phyloP scores from a whole-genome alignment of 2,888 invertebrate genomes.

The Mythimna albipuncta region DNA sequence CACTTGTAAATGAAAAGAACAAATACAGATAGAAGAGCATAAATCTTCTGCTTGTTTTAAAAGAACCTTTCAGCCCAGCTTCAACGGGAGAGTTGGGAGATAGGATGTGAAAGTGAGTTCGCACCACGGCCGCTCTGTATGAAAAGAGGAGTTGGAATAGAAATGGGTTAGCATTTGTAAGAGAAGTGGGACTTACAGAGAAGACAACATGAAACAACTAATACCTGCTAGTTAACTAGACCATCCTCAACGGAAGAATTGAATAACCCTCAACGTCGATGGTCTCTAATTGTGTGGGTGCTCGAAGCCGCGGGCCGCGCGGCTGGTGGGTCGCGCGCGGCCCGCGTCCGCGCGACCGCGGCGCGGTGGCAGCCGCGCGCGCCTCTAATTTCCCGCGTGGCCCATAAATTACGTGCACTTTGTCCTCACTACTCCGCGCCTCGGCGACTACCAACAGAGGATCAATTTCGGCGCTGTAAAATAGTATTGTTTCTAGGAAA shows the following conservation, averaged over 20 bases:
- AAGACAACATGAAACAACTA: not conserved
- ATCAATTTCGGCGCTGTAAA: conserved; percentile 46
- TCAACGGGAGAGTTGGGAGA: too few species aligned
- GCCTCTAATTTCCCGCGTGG: conserved; percentile 80
- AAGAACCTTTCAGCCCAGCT: too few species aligned
- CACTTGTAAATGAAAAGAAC: too few species aligned
- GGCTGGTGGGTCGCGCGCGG: conserved; percentile 23
- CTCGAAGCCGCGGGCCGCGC: conserved; percentile 21
- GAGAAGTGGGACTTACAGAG: not conserved
- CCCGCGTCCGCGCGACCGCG: conserved; percentile 25
- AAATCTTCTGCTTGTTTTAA: too few species aligned
- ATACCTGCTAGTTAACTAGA: not conserved
- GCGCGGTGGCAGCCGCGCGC: conserved; percentile 41
- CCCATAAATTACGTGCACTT: conserved; percentile 79
- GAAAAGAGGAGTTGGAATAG: too few species aligned
- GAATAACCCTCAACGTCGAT: conserved; percentile 51
- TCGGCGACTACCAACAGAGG: conserved; percentile 44
- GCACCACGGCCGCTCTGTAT: too few species aligned
- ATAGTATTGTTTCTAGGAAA: conserved; percentile 43
- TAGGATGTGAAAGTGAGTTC: too few species aligned
- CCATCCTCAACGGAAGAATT: conserved; percentile 34
- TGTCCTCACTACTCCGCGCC: conserved; percentile 66
- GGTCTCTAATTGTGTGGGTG: conserved; percentile 43
- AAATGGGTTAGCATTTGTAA: too few species aligned
- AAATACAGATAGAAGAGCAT: too few species aligned